Conservation (phyloP, 2,797 vertebrate genomes). For the Coendou prehensilis region DNA sequence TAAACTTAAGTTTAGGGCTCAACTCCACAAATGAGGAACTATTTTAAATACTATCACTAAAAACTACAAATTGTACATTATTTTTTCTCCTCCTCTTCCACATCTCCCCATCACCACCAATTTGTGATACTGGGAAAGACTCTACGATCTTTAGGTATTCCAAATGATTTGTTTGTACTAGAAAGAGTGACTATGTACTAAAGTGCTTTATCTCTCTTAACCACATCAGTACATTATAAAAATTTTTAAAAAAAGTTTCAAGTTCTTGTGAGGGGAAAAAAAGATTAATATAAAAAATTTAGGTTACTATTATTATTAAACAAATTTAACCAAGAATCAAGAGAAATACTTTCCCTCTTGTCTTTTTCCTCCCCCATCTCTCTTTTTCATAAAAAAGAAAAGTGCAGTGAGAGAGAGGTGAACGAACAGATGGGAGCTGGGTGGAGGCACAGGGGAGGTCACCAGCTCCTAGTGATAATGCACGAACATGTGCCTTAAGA, state of each 20-base stretch:
- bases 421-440: conserved; percentile 91
- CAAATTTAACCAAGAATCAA: conserved; percentile 91
- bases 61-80: conserved; percentile 83
- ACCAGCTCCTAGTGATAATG: conserved; percentile 93
- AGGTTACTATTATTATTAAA: conserved; percentile 89
- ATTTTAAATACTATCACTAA: conserved; percentile 84
- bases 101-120: conserved; percentile 86
- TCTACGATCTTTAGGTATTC: conserved; percentile 87
- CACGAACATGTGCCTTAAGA: conserved; percentile 97
- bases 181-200: conserved; percentile 91
- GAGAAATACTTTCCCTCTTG: conserved; percentile 91
- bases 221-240: conserved; percentile 91
- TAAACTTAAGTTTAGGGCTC: conserved; percentile 76
- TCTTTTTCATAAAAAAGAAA: conserved; percentile 89
- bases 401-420: conserved; percentile 92
- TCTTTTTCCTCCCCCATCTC: conserved; percentile 86
- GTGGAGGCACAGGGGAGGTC: conserved; percentile 82
- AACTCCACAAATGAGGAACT: conserved; percentile 81
- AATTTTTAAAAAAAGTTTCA: conserved; percentile 83
- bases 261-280: conserved; percentile 86
- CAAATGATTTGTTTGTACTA: conserved; percentile 87
- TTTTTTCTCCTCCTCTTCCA: conserved; percentile 82
- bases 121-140: conserved; percentile 85
- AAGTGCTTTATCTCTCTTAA: conserved; percentile 92
- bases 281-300: conserved; percentile 90